These are phyloP conservation scores for Nudaria mundana DNA, from an alignment of 2,888 invertebrate species.

Conservation along the genomic window DNA sequence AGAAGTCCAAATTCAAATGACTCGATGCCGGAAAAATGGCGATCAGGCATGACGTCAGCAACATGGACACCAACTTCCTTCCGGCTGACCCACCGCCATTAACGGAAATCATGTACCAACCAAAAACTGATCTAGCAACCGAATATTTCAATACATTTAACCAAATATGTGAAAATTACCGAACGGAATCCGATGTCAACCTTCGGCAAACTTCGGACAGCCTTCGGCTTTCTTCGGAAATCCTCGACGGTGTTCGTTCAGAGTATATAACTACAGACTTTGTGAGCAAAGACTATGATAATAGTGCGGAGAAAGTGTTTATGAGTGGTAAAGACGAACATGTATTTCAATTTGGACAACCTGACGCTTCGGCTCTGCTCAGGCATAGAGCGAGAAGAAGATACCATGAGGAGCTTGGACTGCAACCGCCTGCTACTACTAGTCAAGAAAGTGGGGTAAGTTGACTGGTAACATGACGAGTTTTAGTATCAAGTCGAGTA, in stretches of 20 bases:
- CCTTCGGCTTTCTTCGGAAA: constrained; percentile 64
- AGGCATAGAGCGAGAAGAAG: constrained; percentile 70
- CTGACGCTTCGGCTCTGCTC: constrained; percentile 79
- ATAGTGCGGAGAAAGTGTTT: constrained; percentile 62
- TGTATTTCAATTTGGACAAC: constrained; percentile 82
- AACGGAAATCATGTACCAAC: constrained; percentile 57
- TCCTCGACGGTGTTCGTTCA: constrained; percentile 55
- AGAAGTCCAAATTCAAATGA: constrained; percentile 64
- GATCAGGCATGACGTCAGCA: constrained; percentile 57
- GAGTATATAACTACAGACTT: constrained; percentile 53
- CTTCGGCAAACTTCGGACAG: constrained; percentile 68
- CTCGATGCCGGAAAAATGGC: constrained; percentile 49
- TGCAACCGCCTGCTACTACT: constrained; percentile 63
- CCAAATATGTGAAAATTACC: constrained; percentile 70
- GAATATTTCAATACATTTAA: constrained; percentile 76
- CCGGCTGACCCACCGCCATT: constrained; percentile 82
- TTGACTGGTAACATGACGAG: constrained; percentile 14
- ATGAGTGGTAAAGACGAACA: constrained; percentile 59
- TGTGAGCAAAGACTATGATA: constrained; percentile 33
- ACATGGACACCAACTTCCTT: constrained; percentile 72
- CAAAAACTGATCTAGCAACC: constrained; percentile 59
- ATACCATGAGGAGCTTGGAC: constrained; percentile 68
- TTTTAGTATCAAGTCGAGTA: too few species aligned
- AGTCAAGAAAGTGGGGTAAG: constrained; percentile 80
- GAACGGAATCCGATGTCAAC: constrained; percentile 57